Base-by-base conservation (phyloP, 2,797 vertebrate species). In the Staurois parvus region DNA sequence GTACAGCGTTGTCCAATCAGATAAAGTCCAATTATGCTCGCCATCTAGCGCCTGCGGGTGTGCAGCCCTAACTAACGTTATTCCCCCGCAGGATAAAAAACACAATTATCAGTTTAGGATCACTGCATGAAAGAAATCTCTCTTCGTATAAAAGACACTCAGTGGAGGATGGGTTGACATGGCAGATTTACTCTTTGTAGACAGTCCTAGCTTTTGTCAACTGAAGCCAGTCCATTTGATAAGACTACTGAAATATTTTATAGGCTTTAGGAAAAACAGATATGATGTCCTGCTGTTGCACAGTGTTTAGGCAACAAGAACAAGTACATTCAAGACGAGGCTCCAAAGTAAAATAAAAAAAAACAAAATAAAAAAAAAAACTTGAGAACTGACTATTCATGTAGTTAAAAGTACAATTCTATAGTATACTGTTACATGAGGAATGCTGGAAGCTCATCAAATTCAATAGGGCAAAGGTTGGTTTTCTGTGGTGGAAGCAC, bases 21-120 rank as follows among this genome's bases (percentile, higher is more conserved):
- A 93, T 89, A 93, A 95, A 92, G 93, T 92, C 91, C 92, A 93
- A 90, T 96, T 95, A 96, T 93, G 92, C 92, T 93, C 90, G 85
- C 90, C 89, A 90, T 94, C 94, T 92, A 91, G 64, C 89, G 95
- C 96, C 94, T 90, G 89, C 89, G 93, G 95, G 95, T 93, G 89
- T 28, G 85, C 90, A 90, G 67, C 90, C 91, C 93, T 95, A 94
- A 95, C 92, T 92, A 95, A 95, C 93, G 91, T 85, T 93, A 91
- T 92, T 93, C 91, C 95, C 93, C 93, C 91, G 91, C 92, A 90
- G 92, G 93, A 94, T 95, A 92, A 93, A 93, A 93, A 94, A 91
- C 87, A 89, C 88, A 91, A 92, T 92, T 89, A 90, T 91, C 90
- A 90, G 88, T 89, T 92, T 89, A 89, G 90, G 88, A 83, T 85